Base-by-base conservation (phyloP, 2,797 vertebrate genomes). In the Phaenicophaeus curvirostris region DNA sequence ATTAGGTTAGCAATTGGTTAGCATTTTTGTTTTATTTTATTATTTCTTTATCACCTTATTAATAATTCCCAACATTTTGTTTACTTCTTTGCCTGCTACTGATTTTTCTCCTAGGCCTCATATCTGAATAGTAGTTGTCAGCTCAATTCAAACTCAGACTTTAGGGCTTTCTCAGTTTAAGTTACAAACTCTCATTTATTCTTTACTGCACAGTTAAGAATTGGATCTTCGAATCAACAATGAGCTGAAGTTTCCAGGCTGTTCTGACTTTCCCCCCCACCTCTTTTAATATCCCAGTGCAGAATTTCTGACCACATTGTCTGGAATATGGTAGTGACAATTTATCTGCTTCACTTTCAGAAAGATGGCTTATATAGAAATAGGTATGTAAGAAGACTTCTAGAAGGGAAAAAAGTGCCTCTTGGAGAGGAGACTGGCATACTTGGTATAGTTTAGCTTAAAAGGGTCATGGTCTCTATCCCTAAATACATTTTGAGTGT, bases 1-100 rank as follows among this genome's bases (percentile, higher is more conserved):
- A 96, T 94, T 96, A 96, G 95, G 94, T 95, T 95, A 96, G 86
- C 89, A 90, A 79, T 76, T 72, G 86, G 75, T n/a, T n/a, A n/a
- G 14, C 0, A 7, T 24, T 35, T 16, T 33, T 31, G 2, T 28
- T 59, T 61, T 24, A 1, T 71, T 67, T 87, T 65, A 20, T 61
- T 80, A 69, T 50, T 76, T 87, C 24, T 66, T 76, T 78, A 31
- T 13, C 3, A 27, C 3, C 27, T 87, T 72, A 39, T 11, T 5
- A 18, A 19, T 66, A 59, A 41, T 78, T 80, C 48, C 8, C 33
- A 66, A 46, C 2, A 28, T 25, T 65, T 24, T 18, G 18, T 72
- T 80, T 53, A 28, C 4, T 18, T 61, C 50, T 41, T 15, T 16
- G 18, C 15, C 5, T 23, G 6, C 15, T 72, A 25, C 15, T 37